Evolutionary conservation across 2,797 vertebrate genomes (phyloP), one percentile per base, ranked within the genome.

Genomic region (Eulemur albifrons): DNA sequence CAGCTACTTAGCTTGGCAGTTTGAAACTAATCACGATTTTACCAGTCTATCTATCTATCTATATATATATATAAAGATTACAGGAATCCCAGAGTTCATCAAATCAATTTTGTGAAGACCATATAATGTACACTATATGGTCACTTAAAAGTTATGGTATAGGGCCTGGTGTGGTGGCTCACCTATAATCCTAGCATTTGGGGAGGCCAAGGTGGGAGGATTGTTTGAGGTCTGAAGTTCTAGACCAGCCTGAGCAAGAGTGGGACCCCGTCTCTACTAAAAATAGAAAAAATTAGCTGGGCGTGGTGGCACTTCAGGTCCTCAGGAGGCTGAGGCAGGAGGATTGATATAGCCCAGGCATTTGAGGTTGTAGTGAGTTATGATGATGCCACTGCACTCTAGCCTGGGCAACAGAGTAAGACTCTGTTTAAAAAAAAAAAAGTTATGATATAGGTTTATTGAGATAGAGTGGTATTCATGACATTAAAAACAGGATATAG

Each of bases 1-100:
- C 18, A 90, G 65, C n/a, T n/a, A 89, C 57, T 73, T 67, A 84
- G n/a, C 4, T 38, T 82, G 79, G 45, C 38, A 92, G 38, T 92
- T 88, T 95, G 86, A 59, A 86, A 91, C 5, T 38, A 57, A 86
- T 84, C 70, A 90, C n/a, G 59, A 65, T 79, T 96, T 86, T 84
- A 43, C 50, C 7, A 81, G 38, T 77, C 18, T 92, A 9, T 86
- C 32, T 61, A 23, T 63, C 40, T 23, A n/a, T 82, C 32, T 61
- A 23, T 63, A 48, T 35, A n/a, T 86, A 40, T 59, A 23, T 61
- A 52, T 18, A 63, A 21, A 61, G 43, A 81, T 76, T 76, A 86
- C 59, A 38, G 72, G 59, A 85, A 86, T 79, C n/a, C 15, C 35
- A 63, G 52, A 88, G 73, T 50, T 76, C 14, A n/a, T 89, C 86